Evolutionary conservation across 2,888 invertebrate genomes (phyloP), one percentile per base, ranked within the genome.

Genomic region (Troides helena): DNA sequence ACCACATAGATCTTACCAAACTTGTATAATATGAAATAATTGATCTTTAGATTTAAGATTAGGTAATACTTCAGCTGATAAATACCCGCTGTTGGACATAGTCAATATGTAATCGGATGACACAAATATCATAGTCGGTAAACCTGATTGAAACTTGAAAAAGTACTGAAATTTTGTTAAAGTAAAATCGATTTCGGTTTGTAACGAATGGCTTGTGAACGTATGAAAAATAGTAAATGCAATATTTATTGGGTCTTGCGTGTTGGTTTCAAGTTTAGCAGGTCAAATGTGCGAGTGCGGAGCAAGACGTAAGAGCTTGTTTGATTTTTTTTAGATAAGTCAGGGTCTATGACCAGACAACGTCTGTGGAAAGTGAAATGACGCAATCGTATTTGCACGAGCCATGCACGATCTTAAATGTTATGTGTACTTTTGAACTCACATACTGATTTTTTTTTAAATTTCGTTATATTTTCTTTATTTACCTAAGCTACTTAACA

Each of bases 331-430:
- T 61, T 62, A 23, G 53, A 17, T 62, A 61, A 60, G 53, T 62
- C 61, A 36, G 56, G 62, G 67, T 67, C 67, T 67, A 61, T 67
- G 67, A 62, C 67, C 67, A 67, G 39, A 56, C 56, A 23, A 36
- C 53, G 50, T 25, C 14, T 60, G 60, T 67, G 23, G 43, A 67
- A 67, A 67, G 67, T 67, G 61, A 62, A 62, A 56, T 67, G 39
- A 60, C 59, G 23, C 7, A 61, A 56, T 62, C 21, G 10, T 53
- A 25, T 30, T 23, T 59, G 25, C 59, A 23, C 59, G 21, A 21
- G 30, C 23, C 21, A 21, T 21, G 57, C 57, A 63, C 50, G 50
- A 50, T 50, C 50, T 50, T 18, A 50, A 50, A 50, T 63, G 50
- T 50, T 50, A 50, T 18, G 50, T 50, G 50, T 50, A 50, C 14